These are phyloP conservation scores for Bufotes viridis DNA, from an alignment of 2,797 vertebrate species.

Conservation along the genomic window DNA sequence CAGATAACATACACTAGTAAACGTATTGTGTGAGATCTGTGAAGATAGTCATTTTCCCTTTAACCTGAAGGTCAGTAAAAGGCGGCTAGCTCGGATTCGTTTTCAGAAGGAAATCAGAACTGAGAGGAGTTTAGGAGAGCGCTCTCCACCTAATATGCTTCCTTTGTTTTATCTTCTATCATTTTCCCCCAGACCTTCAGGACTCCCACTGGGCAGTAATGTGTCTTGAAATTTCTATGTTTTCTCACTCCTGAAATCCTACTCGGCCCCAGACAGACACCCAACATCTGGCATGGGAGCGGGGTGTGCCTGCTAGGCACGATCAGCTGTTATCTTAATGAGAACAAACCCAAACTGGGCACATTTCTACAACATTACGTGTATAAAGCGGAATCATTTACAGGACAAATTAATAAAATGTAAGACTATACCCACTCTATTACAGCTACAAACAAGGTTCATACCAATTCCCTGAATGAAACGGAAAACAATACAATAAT, in stretches of 20 bases:
- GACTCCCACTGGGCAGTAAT: slow-evolving; percentile 35
- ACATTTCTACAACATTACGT: slow-evolving; percentile 16
- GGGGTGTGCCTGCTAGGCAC: slow-evolving; percentile 49
- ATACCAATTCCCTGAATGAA: background rate
- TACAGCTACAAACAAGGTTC: background rate
- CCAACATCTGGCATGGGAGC: slow-evolving; percentile 49
- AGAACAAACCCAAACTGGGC: slow-evolving; percentile 43
- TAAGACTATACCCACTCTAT: background rate
- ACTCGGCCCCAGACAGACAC: slow-evolving; percentile 38
- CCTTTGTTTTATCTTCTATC: slow-evolving; percentile 9
- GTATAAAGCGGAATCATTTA: background rate
- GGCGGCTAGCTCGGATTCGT: background rate
- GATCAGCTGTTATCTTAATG: background rate
- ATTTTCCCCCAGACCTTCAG: slow-evolving; percentile 11
- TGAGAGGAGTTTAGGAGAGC: background rate
- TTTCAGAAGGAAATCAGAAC: background rate
- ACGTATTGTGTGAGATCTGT: background rate
- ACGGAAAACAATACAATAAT: too few relatives aligned
- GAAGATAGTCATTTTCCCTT: background rate
- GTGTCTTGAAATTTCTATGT: slow-evolving; percentile 31
- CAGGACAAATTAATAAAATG: slow-evolving; percentile 27
- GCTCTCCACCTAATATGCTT: background rate
- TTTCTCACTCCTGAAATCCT: slow-evolving; percentile 41
- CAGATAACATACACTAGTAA: background rate
- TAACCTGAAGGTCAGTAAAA: slow-evolving; percentile 4